Base-by-base conservation (phyloP, 2,113 vertebrate genomes). In the Carassius carassius region DNA sequence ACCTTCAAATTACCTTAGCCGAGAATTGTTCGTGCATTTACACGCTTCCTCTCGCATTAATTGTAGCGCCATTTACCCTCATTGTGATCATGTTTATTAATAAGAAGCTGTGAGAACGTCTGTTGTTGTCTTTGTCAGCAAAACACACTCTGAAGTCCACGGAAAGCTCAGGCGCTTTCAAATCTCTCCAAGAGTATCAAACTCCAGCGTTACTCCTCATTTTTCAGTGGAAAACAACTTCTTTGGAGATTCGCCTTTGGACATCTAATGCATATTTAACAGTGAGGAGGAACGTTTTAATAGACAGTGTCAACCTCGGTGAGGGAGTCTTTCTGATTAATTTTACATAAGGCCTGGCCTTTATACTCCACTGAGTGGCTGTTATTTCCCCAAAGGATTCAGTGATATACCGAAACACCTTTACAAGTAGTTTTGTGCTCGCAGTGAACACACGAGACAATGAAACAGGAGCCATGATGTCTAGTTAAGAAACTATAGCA, bases 201-300 rank as follows among this genome's bases (percentile, higher is more conserved):
- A 83, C 84, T 82, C 21, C 63, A 87, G 81, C 47, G 69, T 65
- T 49, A 72, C 49, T n/a, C 69, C 47, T 78, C 23, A 67, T 85
- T 85, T 85, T 81, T 58, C 65, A 63, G 56, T 16, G 84, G 47
- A 85, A 88, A 85, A 86, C 87, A 88, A 80, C 81, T 47, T 51
- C 76, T 69, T 83, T 2, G 65, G 81, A 51, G 49, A 75, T 83
- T 88, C 29, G 60, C 70, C 81, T 86, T 86, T 84, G 70, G 81
- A 86, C 63, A 23, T 65, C 54, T 88, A 47, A 86, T 88, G 21
- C 88, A 86, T 87, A 89, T 89, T 89, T 89, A 85, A 89, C 76
- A 78, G 51, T 32, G 54, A 63, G n/a, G 77, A 86, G 83, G 85
- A 82, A 78, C 54, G 12, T 82, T 82, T 79, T 84, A 84, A 74